A percentile compares a stretch with the other conserved stretches of the same genome.
Conservation (phyloP, 2,888 invertebrate species). For the Chesias legatella region DNA sequence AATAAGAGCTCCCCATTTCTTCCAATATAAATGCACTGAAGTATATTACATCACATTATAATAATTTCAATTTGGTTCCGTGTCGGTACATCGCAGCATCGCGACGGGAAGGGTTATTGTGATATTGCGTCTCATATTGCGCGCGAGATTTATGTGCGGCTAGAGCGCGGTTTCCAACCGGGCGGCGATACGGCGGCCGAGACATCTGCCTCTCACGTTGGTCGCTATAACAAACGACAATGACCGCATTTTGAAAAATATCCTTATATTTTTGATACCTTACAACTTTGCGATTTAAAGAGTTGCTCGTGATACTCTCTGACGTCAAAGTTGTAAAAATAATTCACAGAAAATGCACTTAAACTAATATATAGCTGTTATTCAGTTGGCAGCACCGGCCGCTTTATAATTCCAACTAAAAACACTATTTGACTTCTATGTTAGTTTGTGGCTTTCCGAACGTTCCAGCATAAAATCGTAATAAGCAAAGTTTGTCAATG, state of each 20-base stretch:
- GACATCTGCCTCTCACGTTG: constrained; percentile 8
- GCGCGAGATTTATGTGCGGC: constrained; percentile 63
- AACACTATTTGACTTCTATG: constrained; percentile 68
- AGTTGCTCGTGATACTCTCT: no score
- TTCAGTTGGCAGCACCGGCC: constrained; percentile 59
- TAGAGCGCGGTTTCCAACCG: constrained; percentile 33
- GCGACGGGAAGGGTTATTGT: constrained; percentile 62
- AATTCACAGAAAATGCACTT: no score
- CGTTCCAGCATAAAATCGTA: constrained; percentile 69
- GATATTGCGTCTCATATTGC: constrained; percentile 72
- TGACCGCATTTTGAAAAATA: no score
- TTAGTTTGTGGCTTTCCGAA: constrained; percentile 64
- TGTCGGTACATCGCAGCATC: constrained; percentile 39
- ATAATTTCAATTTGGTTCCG: constrained; percentile 48
- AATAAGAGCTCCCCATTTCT: not conserved
- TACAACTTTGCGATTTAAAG: no score
- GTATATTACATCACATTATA: constrained; percentile 33
- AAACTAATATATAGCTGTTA: constrained; percentile 22
- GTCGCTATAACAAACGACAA: no score
- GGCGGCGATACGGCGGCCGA: constrained; percentile 26
- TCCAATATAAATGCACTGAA: not conserved
- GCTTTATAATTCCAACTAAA: constrained; percentile 70
- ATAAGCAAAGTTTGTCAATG: constrained; percentile 69
- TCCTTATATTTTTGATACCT: not conserved
- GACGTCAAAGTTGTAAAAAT: no score